These are phyloP conservation scores for Tanypteryx hageni DNA, from an alignment of 2,888 invertebrate species.

Conservation along the genomic window DNA sequence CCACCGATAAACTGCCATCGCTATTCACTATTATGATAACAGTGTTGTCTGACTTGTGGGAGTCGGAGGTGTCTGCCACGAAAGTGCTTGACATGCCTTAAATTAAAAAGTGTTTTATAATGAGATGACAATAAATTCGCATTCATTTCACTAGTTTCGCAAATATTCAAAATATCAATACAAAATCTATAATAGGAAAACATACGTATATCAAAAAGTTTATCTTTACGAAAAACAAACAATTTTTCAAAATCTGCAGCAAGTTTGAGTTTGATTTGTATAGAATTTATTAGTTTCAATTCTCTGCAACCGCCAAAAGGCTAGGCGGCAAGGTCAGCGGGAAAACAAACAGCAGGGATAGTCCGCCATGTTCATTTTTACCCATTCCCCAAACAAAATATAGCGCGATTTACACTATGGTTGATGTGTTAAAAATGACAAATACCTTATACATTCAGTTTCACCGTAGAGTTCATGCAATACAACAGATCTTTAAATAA, in stretches of 20 bases:
- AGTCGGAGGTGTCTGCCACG: constrained; percentile 70
- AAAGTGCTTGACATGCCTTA: constrained; percentile 70
- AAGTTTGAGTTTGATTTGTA: not conserved
- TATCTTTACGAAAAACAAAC: not conserved
- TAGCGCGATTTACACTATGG: constrained; percentile 22
- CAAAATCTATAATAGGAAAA: not conserved
- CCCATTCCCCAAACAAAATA: constrained; percentile 63
- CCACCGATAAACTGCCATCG: constrained; percentile 89
- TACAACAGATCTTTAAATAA: constrained; percentile 13
- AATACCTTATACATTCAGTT: constrained; percentile 42
- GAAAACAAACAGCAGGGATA: constrained; percentile 51
- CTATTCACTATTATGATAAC: constrained; percentile 90
- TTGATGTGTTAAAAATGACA: not conserved
- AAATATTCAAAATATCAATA: not conserved
- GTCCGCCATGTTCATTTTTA: constrained; percentile 56
- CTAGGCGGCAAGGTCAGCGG: constrained; percentile 53
- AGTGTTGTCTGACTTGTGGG: constrained; percentile 77
- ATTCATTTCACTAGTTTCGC: not conserved
- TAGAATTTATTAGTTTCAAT: not conserved
- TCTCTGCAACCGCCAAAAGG: constrained; percentile 15
- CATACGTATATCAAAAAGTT: not conserved
- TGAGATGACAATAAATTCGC: not conserved
- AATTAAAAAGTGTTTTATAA: not conserved
- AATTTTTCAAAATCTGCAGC: not conserved
- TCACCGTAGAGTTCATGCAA: constrained; percentile 37